These are phyloP conservation scores for Agelastica alni DNA, from an alignment of 2,888 invertebrate genomes.

Conservation along the genomic window DNA sequence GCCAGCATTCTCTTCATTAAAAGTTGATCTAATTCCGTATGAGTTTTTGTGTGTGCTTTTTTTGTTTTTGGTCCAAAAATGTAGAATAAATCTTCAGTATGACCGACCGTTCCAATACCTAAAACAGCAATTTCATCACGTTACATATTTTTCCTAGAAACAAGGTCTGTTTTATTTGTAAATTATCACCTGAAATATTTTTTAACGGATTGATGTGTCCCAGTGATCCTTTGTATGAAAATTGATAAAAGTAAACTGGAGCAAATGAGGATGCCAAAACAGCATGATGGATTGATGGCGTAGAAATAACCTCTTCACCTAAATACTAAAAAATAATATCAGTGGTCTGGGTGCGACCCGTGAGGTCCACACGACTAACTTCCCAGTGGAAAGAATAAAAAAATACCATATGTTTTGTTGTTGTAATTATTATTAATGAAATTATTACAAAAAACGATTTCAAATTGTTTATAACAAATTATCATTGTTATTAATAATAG, in stretches of 20 bases:
- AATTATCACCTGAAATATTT: slow-evolving; percentile 1
- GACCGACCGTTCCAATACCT: slow-evolving; percentile 1
- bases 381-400: no score
- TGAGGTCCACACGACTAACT: no score
- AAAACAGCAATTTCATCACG: background rate
- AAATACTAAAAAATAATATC: slow-evolving; percentile 10
- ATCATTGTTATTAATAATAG: no score
- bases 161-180: no score
- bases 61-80: slow-evolving; percentile 2
- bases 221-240: slow-evolving; percentile 6
- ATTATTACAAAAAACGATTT: no score
- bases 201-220: background rate
- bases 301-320: slow-evolving; percentile 1
- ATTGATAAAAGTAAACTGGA: slow-evolving; percentile 14
- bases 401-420: no score
- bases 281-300: slow-evolving; percentile 6
- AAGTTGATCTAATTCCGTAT: slow-evolving; percentile 6
- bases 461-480: no score
- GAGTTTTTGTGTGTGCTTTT: background rate
- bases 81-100: slow-evolving; percentile 14
- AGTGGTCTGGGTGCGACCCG: no score
- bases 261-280: slow-evolving; percentile 9
- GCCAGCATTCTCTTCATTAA: slow-evolving; percentile 5
- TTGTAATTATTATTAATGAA: no score
- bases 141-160: no score